A percentile compares a stretch with the other conserved stretches of the same genome.
phyloP scores from a whole-genome alignment of 1,140 invertebrate genomes.

The Chironomus tepperi region DNA sequence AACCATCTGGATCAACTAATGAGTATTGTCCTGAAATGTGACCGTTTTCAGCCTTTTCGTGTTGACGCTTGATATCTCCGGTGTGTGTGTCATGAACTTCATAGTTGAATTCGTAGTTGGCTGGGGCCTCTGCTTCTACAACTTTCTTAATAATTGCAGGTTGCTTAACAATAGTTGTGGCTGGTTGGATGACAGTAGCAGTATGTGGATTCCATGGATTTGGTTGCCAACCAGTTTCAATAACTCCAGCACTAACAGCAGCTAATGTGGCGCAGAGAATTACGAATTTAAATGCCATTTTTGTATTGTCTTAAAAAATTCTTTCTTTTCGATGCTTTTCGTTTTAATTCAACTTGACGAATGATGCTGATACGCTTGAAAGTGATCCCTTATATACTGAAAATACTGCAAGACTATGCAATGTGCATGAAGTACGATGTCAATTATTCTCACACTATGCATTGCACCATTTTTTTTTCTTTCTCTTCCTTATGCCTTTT shows the following conservation, averaged over 20 bases:
- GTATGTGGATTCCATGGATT: too few species aligned
- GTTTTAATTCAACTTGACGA: too few species aligned
- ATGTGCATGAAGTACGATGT: too few species aligned
- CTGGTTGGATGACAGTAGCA: background rate
- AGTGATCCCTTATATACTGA: too few species aligned
- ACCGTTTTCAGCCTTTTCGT: constrained; percentile 55
- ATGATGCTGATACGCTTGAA: too few species aligned
- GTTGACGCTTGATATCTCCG: constrained; percentile 59
- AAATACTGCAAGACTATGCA: too few species aligned
- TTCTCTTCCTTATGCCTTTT: too few species aligned
- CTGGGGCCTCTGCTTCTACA: constrained; percentile 31
- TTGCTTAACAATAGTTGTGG: background rate
- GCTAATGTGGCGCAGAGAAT: background rate
- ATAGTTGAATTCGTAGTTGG: constrained; percentile 59
- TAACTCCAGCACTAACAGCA: background rate
- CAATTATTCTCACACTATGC: too few species aligned
- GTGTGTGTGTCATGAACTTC: constrained; percentile 61
- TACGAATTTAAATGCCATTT: background rate
- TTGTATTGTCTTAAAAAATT: too few species aligned
- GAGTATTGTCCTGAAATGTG: constrained; percentile 64
- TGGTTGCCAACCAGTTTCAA: background rate
- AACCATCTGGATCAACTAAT: constrained; percentile 62
- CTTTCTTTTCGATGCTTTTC: too few species aligned
- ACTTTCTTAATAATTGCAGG: background rate
- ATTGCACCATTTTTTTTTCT: too few species aligned